Conservation (phyloP, 2,113 vertebrate genomes). For the Cercocebus atys region DNA sequence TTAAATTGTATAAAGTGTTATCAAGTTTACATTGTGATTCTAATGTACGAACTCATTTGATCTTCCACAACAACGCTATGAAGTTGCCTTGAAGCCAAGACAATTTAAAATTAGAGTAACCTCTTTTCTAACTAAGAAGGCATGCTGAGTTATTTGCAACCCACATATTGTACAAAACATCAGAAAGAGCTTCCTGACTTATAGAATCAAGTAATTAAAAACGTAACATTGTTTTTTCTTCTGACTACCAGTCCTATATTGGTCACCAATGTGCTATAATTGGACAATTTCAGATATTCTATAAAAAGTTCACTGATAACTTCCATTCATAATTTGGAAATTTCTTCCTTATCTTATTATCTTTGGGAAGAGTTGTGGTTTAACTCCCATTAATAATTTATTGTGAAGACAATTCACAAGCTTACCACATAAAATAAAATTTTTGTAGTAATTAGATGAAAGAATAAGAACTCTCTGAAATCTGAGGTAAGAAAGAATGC, state of each 20-base stretch:
- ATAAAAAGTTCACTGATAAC: neutral
- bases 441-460: neutral
- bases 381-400: neutral
- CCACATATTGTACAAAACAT: neutral
- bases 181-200: neutral
- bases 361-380: neutral
- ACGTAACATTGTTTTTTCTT: neutral
- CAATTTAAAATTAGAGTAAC: neutral
- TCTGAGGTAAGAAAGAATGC: neutral
- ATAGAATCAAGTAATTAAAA: neutral
- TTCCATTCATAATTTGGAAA: neutral
- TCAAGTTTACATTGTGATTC: neutral
- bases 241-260: neutral
- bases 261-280: neutral
- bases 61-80: neutral
- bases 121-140: neutral
- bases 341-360: neutral
- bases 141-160: neutral
- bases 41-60: neutral
- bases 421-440: neutral
- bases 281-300: neutral
- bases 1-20: neutral
- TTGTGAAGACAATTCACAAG: neutral
- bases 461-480: neutral
- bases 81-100: neutral